These are phyloP conservation scores for Microctonus aethiopoides DNA, from an alignment of 2,888 invertebrate genomes.

Conservation along the genomic window DNA sequence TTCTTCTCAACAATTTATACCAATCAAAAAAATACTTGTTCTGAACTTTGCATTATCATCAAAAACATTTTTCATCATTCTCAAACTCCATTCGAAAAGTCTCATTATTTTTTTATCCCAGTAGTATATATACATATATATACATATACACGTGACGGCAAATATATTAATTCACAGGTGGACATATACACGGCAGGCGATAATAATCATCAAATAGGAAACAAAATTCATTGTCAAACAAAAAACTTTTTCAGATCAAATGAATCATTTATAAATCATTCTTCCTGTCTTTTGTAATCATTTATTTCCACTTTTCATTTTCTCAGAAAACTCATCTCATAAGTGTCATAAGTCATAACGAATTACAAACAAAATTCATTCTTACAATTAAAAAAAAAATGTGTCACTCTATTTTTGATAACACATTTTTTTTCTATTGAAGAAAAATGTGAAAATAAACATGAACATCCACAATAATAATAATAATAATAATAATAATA, in stretches of 20 bases:
- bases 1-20: no score
- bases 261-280: neutral
- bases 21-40: no score
- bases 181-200: neutral
- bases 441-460: no score
- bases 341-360: neutral
- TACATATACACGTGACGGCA: conserved; percentile 7
- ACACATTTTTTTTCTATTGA: no score
- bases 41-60: no score
- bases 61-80: no score
- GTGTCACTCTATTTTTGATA: no score
- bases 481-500: no score
- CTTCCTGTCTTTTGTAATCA: neutral
- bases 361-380: neutral
- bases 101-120: no score
- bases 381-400: neutral
- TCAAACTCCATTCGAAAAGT: no score
- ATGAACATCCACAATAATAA: no score
- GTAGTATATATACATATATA: no score
- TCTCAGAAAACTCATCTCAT: neutral
- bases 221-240: neutral
- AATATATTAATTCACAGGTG: neutral
- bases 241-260: neutral
- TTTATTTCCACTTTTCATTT: neutral
- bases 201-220: neutral